phyloP scores from a whole-genome alignment of 1,140 invertebrate genomes.

The Drosophila arizonae region DNA sequence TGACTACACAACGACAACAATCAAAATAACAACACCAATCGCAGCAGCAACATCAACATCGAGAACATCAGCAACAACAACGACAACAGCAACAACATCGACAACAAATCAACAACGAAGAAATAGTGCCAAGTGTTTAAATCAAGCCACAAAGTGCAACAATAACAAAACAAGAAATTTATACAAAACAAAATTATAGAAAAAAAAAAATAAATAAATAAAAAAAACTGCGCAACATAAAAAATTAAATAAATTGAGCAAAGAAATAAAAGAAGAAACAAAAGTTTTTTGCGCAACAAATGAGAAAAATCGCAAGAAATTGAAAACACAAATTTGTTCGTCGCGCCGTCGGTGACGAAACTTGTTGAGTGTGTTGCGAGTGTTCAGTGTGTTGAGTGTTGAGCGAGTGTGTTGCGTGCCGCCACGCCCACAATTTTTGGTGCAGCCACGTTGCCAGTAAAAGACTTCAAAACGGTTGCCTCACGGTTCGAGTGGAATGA shows the following conservation, averaged over 20 bases:
- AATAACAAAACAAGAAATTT: slow-evolving; percentile 26
- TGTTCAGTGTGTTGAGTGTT: slow-evolving; percentile 40
- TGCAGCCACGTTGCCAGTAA: slow-evolving; percentile 73
- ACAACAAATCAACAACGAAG: slow-evolving; percentile 8
- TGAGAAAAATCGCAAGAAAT: slow-evolving; percentile 11
- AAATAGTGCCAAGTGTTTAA: slow-evolving; percentile 62
- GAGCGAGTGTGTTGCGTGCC: slow-evolving; percentile 11
- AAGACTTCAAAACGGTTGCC: slow-evolving; percentile 83
- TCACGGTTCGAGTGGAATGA: slow-evolving; percentile 83
- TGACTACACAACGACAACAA: slow-evolving; percentile 21
- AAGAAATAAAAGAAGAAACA: slow-evolving; percentile 7
- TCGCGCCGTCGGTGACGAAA: slow-evolving; percentile 46
- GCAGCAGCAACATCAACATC: not conserved
- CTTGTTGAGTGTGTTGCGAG: slow-evolving; percentile 45
- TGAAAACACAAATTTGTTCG: slow-evolving; percentile 20
- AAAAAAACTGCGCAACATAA: slow-evolving; percentile 32
- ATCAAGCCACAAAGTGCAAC: slow-evolving; percentile 26
- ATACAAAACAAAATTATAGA: slow-evolving; percentile 18
- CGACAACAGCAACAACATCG: slow-evolving; percentile 15
- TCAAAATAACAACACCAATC: not conserved
- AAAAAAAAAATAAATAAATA: not conserved
- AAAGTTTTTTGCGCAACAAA: slow-evolving; percentile 19
- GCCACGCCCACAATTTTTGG: slow-evolving; percentile 54
- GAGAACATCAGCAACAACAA: slow-evolving; percentile 10
- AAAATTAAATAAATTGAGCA: not conserved